Evolutionary conservation across 2,888 invertebrate species (phyloP), one percentile per base, ranked within the genome.

Genomic region (Drosophila planitibia): DNA sequence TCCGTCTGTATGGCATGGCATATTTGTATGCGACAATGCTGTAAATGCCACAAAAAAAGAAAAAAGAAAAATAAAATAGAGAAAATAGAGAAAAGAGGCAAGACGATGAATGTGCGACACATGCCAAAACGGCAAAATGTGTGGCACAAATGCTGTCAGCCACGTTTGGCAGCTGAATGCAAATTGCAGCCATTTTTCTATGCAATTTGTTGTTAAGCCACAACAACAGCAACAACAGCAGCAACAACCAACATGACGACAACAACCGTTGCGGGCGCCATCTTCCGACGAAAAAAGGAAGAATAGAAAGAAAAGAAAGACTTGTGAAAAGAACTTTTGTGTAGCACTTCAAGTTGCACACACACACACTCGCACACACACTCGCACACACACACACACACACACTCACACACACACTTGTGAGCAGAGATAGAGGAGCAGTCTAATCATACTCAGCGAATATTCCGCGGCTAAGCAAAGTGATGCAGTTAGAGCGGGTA

Each of bases 111-210:
- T 80, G 82, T 71, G 79, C 80, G 80, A 80, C 80, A 80, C 71
- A 82, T 80, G 80, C 80, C 82, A 82, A 82, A 71, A 74, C 44
- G 59, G 59, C 47, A 53, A 64, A 58, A 58, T 54, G 73, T 73
- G 78, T 51, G 73, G 66, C 44, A 58, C 67, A 63, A 37, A 51
- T 49, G 25, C 52, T 60, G 76, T 66, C 76, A 59, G 59, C 51
- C 53, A 41, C 53, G 57, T 52, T 68, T 81, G 78, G 51, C 72
- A 81, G 59, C 55, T 57, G 67, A 62, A 89, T 85, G 89, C 89
- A 85, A 89, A 85, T 85, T 87, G 87, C 85, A 82, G 74, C 66
- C 74, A 84, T 58, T 89, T 84, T 86, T 74, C 79, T 76, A 74
- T 83, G 82, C 89, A 78, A 82, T 86, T 84, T 81, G 84, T 89